Conservation (phyloP, 2,113 vertebrate genomes). For the Lasiurus borealis region DNA sequence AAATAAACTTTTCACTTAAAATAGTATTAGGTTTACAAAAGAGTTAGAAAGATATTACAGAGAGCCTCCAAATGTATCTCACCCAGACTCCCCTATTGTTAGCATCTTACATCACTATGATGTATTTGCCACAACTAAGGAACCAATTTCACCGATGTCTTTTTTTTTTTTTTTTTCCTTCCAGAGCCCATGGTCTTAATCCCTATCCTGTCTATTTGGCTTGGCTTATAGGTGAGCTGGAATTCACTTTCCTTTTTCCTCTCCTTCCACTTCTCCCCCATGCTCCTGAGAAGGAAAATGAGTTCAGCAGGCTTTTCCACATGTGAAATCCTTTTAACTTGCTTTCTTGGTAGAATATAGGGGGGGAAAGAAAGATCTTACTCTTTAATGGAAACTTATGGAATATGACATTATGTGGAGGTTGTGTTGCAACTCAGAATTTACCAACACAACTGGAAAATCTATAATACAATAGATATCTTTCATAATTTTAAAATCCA, state of each 20-base stretch:
- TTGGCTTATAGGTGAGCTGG: constrained; percentile 38
- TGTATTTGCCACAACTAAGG: neutral
- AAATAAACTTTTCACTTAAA: neutral
- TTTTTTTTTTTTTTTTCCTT: neutral
- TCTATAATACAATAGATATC: neutral
- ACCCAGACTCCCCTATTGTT: neutral
- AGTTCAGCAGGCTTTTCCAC: neutral
- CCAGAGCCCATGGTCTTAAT: neutral
- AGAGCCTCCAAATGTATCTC: neutral
- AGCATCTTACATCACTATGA: neutral
- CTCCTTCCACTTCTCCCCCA: neutral
- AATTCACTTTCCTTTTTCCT: constrained; percentile 47
- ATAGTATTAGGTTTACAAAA: constrained; percentile 13
- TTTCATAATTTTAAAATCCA: constrained; percentile 54
- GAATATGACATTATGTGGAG: neutral
- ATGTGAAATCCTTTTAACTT: constrained; percentile 9
- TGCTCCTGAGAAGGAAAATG: constrained; percentile 18
- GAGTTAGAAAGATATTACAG: neutral
- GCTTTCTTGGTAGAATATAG: neutral
- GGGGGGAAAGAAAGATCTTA: neutral
- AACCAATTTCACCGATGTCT: neutral
- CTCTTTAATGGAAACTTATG: neutral
- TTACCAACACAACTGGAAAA: neutral
- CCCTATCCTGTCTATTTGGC: constrained; percentile 10
- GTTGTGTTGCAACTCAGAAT: neutral